Evolutionary conservation across 2,888 invertebrate genomes (phyloP), one percentile per base, ranked within the genome.

Genomic region (Nymphalis urticae): DNA sequence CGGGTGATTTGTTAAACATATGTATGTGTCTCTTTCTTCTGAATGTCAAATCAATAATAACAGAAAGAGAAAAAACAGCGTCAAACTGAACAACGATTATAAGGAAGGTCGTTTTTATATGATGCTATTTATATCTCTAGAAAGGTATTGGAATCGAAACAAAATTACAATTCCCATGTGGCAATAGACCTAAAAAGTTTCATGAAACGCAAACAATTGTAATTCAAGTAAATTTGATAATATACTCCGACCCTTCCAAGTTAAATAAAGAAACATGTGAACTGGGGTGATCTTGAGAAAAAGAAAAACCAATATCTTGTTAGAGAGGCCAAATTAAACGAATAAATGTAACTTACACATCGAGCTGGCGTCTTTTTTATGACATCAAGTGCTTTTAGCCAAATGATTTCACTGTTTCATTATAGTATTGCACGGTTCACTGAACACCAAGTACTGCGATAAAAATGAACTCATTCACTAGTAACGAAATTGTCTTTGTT

Each of bases 211-310:
- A 68, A 58, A 64, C 51, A 56, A 61, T 62, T 67, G 67, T 56
- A 72, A 68, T 62, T 66, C 62, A 68, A 64, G 54, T 66, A 62
- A 68, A 66, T 61, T 66, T 48, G 66, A 71, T 69, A 74, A 68
- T 69, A 64, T 66, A 68, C 53, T 66, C 32, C 61, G 62, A 59
- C 66, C 66, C 68, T 71, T 47, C 56, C 62, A 69, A 68, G 61
- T 71, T 69, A 69, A 72, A 72, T 71, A 74, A 74, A 73, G 71
- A 72, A 72, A 72, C 66, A 72, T 64, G 69, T 66, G 71, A 66
- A 64, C 62, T 59, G 62, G 69, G 66, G 66, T 62, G 53, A 60
- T 54, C 47, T 68, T 58, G 59, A 70, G 66, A 69, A 64, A 71
- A 71, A 62, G 58, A 70, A 56, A 64, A 50, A 58, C 62, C 68